phyloP scores from a whole-genome alignment of 2,888 invertebrate species.

The Ochlodes sylvanus region DNA sequence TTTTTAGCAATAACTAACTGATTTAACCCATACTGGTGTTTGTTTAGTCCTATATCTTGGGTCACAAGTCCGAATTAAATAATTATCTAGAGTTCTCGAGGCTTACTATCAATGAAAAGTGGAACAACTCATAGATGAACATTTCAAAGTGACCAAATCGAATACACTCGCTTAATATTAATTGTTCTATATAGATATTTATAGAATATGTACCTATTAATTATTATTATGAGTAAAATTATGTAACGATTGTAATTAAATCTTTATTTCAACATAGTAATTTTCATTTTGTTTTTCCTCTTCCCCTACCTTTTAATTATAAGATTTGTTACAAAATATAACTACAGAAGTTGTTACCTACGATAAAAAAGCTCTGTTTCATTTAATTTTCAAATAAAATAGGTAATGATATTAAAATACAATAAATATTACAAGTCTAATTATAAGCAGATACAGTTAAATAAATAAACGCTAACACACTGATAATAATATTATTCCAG shows the following conservation, averaged over 20 bases:
- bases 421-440: no score
- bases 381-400: no score
- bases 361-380: no score
- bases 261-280: conserved; percentile 77
- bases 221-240: conserved; percentile 81
- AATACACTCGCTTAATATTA: conserved; percentile 84
- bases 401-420: no score
- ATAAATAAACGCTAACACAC: no score
- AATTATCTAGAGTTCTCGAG: conserved; percentile 39
- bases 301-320: background rate
- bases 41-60: conserved; percentile 43
- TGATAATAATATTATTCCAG: no score
- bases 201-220: conserved; percentile 83
- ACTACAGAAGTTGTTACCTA: no score
- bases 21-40: conserved; percentile 46
- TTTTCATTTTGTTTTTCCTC: conserved; percentile 57
- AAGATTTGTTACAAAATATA: no score
- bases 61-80: conserved; percentile 41
- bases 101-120: conserved; percentile 32
- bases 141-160: conserved; percentile 80
- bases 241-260: conserved; percentile 85
- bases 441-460: no score
- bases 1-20: conserved; percentile 49
- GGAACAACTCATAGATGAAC: conserved; percentile 40
- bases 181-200: conserved; percentile 84